phyloP scores from a whole-genome alignment of 2,797 vertebrate genomes.

The Sebastes elongatus region DNA sequence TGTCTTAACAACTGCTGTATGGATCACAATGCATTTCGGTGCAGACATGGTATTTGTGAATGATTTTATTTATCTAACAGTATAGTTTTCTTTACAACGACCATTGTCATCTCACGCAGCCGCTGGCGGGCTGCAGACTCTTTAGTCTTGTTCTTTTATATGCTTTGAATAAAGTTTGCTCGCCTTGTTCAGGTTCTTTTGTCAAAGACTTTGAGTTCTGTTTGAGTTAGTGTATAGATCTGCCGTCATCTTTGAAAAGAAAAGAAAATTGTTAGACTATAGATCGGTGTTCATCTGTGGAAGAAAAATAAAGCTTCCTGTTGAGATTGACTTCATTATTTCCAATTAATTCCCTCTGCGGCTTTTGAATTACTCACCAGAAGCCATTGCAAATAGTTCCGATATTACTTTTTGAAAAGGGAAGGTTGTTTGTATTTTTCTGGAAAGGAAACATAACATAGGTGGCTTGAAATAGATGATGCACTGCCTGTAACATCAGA shows the following conservation, averaged over 20 bases:
- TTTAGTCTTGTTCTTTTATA: background rate
- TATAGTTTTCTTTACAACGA: background rate
- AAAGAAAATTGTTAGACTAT: background rate
- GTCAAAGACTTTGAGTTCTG: background rate
- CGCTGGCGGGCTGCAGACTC: background rate
- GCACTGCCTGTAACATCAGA: slow-evolving; percentile 5
- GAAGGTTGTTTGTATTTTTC: background rate
- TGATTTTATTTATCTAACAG: background rate
- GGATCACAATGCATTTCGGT: background rate
- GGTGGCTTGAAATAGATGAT: slow-evolving; percentile 23
- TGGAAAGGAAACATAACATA: background rate
- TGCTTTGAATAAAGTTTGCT: background rate
- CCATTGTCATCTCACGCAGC: background rate
- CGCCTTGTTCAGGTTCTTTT: background rate
- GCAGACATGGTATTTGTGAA: background rate
- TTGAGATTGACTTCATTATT: background rate
- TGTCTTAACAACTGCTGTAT: background rate
- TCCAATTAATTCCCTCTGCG: background rate
- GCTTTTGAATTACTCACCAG: background rate
- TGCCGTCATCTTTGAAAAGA: background rate
- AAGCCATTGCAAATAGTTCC: background rate
- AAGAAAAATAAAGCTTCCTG: background rate
- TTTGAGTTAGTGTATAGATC: background rate
- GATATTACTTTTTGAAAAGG: background rate
- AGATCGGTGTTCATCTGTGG: background rate